Conservation (phyloP, 2,797 vertebrate species). For the Gallirallus australis region DNA sequence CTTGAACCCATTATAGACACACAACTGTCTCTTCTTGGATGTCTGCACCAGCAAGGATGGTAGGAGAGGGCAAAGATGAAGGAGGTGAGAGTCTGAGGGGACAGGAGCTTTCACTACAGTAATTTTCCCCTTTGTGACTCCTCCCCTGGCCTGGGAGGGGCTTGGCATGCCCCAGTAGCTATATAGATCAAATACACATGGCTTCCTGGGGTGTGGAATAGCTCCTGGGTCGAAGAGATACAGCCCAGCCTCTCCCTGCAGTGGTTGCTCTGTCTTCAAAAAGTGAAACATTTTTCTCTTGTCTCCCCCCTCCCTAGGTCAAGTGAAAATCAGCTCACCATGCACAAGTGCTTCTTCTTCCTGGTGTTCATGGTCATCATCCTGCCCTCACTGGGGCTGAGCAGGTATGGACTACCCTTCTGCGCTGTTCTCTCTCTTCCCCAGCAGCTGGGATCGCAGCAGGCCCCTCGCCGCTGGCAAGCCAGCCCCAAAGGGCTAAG, state of each 20-base stretch:
- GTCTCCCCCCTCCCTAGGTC: conserved; percentile 79
- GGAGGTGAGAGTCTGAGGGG: neutral
- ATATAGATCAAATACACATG: neutral
- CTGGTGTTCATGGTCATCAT: conserved; percentile 98
- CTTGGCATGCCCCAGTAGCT: neutral
- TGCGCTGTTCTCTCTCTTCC: neutral
- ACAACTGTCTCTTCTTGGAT: neutral
- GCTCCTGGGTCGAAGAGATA: neutral
- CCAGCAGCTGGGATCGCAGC: fast-evolving
- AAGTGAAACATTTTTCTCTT: neutral
- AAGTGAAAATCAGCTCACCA: conserved; percentile 91
- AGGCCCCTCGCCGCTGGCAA: fast-evolving
- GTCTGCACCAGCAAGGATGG: neutral
- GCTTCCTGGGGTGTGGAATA: neutral
- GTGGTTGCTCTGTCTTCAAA: neutral
- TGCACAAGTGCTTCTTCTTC: conserved; percentile 96
- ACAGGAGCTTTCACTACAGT: neutral
- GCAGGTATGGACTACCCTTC: conserved; percentile 83
- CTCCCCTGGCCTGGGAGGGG: neutral
- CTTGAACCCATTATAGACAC: neutral
- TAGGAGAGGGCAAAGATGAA: neutral
- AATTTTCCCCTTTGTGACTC: neutral
- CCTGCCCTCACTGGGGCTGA: conserved; percentile 92
- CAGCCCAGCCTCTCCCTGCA: neutral
- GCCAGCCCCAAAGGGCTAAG: neutral